Evolutionary conservation across 2,888 invertebrate genomes (phyloP), one percentile per base, ranked within the genome.

Genomic region (Troglohyphantes excavatus): DNA sequence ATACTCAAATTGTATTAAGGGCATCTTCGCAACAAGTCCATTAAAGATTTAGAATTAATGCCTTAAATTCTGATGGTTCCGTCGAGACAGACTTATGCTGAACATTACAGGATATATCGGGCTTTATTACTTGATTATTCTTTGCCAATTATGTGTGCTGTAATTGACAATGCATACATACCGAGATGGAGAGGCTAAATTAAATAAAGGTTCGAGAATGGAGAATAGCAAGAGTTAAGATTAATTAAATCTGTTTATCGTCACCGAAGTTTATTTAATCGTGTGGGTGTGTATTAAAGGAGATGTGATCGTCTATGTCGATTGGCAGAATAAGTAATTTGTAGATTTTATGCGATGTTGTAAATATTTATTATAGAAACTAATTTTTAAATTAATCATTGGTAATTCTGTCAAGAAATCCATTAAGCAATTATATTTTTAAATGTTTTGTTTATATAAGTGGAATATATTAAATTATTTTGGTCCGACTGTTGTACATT

Each of bases 241-340:
- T 53, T 53, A 53, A 53, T 53, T 53, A 53, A 53, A 53, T 53
- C 53, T 53, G 53, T 53, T 53, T 53, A 53, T 53, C n/a, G 53
- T 53, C 53, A 53, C 5, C 17, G 9, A 33, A 33, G n/a, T 53
- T 53, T n/a, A 53, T 53, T 53, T n/a, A n/a, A 53, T 53, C 13
- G 53, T 13, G 53, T n/a, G n/a, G n/a, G 17, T n/a, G 5, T 53
- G 53, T 11, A 6, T 53, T 53, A 2, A 13, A n/a, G n/a, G n/a
- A n/a, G n/a, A n/a, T n/a, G n/a, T n/a, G n/a, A n/a, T n/a, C n/a
- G n/a, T n/a, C n/a, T n/a, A n/a, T n/a, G n/a, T n/a, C n/a, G n/a
- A n/a, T n/a, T n/a, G n/a, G n/a, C n/a, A n/a, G n/a, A n/a, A n/a
- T n/a, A n/a, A n/a, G n/a, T n/a, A n/a, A n/a, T n/a, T n/a, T n/a